phyloP scores from a whole-genome alignment of 2,888 invertebrate species.

The Acleris literana region DNA sequence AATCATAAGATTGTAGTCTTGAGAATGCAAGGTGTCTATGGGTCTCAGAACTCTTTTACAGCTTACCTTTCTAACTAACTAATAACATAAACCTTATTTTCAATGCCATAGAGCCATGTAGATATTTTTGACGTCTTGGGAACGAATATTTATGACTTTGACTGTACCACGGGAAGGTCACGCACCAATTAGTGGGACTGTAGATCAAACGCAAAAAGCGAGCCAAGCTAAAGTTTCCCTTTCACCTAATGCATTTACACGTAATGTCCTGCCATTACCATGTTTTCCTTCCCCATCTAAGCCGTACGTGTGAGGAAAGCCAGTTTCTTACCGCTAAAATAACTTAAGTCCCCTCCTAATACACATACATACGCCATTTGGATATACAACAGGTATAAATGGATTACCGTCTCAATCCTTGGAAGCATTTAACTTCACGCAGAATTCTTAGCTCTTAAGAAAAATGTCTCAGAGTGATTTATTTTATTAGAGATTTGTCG shows the following conservation, averaged over 20 bases:
- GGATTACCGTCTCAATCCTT: constrained; percentile 22
- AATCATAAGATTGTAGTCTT: too few relatives aligned
- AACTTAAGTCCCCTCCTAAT: background rate
- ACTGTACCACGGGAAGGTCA: too few relatives aligned
- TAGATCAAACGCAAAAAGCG: too few relatives aligned
- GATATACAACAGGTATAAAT: constrained; percentile 7
- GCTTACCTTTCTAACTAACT: too few relatives aligned
- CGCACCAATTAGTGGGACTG: too few relatives aligned
- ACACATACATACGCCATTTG: background rate
- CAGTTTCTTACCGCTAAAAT: background rate
- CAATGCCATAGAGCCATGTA: too few relatives aligned
- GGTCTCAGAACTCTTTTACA: too few relatives aligned
- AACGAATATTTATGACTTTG: too few relatives aligned
- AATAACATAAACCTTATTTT: too few relatives aligned
- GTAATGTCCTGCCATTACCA: constrained; percentile 12
- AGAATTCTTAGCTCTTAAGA: constrained; percentile 21
- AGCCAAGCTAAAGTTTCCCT: too few relatives aligned
- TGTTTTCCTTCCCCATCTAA: constrained; percentile 15
- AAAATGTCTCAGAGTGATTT: constrained; percentile 25
- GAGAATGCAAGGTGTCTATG: too few relatives aligned
- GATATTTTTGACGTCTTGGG: too few relatives aligned
- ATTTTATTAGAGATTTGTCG: constrained; percentile 19
- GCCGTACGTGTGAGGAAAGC: constrained; percentile 18
- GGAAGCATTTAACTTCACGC: constrained; percentile 26
- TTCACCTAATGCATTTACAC: constrained; percentile 23